Base-by-base conservation (phyloP, 2,113 vertebrate genomes). In the Egretta garzetta region DNA sequence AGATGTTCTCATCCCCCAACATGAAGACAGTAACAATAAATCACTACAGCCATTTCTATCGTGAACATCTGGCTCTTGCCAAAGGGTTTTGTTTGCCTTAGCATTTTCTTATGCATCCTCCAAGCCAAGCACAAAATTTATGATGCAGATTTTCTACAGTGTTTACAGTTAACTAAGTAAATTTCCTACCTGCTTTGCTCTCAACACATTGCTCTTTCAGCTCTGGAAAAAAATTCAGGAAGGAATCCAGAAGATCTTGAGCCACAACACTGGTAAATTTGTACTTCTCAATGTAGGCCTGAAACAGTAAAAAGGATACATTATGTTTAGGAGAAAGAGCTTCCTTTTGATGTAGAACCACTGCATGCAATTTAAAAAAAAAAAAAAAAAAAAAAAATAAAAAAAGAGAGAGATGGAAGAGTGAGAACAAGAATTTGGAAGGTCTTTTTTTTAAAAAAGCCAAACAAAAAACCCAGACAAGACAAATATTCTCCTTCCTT, bases 271-370 rank as follows among this genome's bases (percentile, higher is more conserved):
- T 99, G 92, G 98, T 98, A 94, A 99, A 99, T 95, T 99, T 99
- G 93, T 99, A 99, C 97, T 99, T 98, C 76, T 99, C 98, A 80
- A 99, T 99, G 19, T 99, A 99, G 84, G 99, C 99, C 99, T 99
- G 96, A 20, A 88, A 72, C n/a, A 76, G 66, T n/a, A 64, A 88
- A 45, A 64, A 16, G 5, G 26, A 77, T 43, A 73, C 52, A 14
- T 35, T 86, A 71, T 17, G 3, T 32, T 41, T 74, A 84, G 43
- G 50, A 53, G 72, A 75, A 23, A 58, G 21, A 52, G 32, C 7
- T 58, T 89, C 28, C 9, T 82, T 89, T 64, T 3, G 1, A 41
- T 53, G 11, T 18, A 88, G 16, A 79, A 75, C 7, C 7, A 56
- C 26, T 82, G 39, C 14, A n/a, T n/a, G 13, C 19, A 35, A 71